Conservation (phyloP, 2,888 invertebrate genomes). For the Dryomyza anilis region DNA sequence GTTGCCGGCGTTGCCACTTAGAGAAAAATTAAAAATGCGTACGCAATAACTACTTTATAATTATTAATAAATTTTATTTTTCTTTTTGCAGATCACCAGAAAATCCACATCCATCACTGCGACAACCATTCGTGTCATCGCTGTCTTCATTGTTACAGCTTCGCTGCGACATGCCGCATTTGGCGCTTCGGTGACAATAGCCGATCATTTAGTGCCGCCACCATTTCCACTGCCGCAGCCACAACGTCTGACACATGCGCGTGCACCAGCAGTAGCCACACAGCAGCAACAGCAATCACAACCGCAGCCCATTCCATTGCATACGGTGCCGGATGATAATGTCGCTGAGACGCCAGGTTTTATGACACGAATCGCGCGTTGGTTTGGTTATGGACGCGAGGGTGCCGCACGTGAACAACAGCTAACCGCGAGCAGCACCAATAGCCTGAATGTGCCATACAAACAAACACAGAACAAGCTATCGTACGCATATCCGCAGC, state of each 20-base stretch:
- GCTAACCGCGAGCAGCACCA: slow-evolving; percentile 27
- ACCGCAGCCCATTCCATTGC: slow-evolving; percentile 21
- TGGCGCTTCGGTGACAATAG: slow-evolving; percentile 40
- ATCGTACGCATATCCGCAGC: slow-evolving; percentile 46
- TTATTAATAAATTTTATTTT: too few relatives aligned
- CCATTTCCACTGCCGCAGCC: slow-evolving; percentile 37
- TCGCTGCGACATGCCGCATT: slow-evolving; percentile 13
- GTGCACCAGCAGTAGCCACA: slow-evolving; percentile 28
- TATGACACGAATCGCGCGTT: slow-evolving; percentile 59
- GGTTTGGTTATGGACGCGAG: slow-evolving; percentile 56
- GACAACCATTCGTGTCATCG: background rate
- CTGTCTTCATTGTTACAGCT: background rate
- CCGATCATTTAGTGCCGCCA: slow-evolving; percentile 56
- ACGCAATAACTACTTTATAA: background rate
- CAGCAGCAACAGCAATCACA: slow-evolving; percentile 25
- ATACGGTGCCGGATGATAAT: background rate
- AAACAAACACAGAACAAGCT: slow-evolving; percentile 31
- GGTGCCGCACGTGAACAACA: slow-evolving; percentile 46
- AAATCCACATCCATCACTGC: background rate
- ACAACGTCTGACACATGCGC: slow-evolving; percentile 29
- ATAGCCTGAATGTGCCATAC: background rate
- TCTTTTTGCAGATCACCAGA: slow-evolving; percentile 18
- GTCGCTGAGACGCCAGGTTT: slow-evolving; percentile 46
- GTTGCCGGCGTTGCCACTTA: too few relatives aligned
- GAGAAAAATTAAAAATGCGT: background rate